A percentile compares a stretch with the other conserved stretches of the same genome.
Evolutionary conservation across 1,140 invertebrate species (phyloP).

Genomic region (Calycopis cecrops): DNA sequence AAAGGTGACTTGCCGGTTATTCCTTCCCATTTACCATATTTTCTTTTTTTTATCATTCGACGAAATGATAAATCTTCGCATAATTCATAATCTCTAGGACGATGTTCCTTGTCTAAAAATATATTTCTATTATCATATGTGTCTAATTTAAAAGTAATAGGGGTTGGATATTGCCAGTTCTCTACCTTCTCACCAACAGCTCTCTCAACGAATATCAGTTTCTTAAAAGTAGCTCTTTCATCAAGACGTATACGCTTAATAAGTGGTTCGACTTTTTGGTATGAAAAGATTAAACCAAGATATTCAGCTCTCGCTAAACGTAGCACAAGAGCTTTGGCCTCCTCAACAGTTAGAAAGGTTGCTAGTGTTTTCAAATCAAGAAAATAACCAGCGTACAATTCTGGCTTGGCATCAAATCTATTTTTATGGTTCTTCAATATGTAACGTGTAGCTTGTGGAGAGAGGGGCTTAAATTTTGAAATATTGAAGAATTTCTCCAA

Average conservation of each 20-base stretch:
- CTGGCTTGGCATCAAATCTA: background rate
- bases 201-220: constrained; percentile 43
- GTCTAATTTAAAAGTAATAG: constrained; percentile 10
- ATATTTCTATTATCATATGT: background rate
- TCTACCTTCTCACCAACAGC: constrained; percentile 28
- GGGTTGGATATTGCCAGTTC: constrained; percentile 34
- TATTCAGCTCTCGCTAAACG: background rate
- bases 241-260: constrained; percentile 35
- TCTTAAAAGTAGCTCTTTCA: constrained; percentile 37
- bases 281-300: background rate
- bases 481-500: background rate
- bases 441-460: background rate
- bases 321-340: background rate
- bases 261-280: constrained; percentile 35
- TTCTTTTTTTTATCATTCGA: constrained; percentile 12
- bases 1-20: constrained; percentile 21
- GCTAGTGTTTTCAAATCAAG: background rate
- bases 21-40: constrained; percentile 15
- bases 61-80: background rate
- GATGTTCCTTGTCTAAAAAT: background rate
- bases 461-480: background rate
- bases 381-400: background rate
- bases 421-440: constrained; percentile 8
- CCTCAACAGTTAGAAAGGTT: background rate
- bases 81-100: constrained; percentile 5